A percentile compares a stretch with the other conserved stretches of the same genome.
Evolutionary conservation across 2,113 vertebrate genomes (phyloP).

Genomic region (Ochotona princeps): DNA sequence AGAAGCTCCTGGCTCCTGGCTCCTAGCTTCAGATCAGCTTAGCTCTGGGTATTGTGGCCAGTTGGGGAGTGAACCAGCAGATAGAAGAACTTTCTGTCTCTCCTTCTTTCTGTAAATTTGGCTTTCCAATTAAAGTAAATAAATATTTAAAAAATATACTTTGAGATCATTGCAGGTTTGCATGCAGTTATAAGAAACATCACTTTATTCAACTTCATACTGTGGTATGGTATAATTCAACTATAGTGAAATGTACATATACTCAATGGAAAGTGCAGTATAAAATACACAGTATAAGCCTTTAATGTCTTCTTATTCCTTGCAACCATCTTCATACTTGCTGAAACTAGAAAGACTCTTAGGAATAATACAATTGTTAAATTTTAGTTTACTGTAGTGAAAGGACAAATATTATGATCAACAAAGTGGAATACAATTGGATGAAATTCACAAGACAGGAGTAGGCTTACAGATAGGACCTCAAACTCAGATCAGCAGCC

Average conservation of each 20-base stretch:
- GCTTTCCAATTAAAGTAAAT: too few species aligned
- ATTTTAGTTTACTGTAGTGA: background rate
- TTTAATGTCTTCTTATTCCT: background rate
- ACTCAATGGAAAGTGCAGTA: background rate
- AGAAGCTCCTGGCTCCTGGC: too few species aligned
- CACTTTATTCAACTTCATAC: background rate
- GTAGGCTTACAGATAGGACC: background rate
- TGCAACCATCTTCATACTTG: background rate
- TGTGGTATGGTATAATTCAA: background rate
- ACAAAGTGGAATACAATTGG: background rate
- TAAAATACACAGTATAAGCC: background rate
- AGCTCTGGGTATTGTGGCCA: too few species aligned
- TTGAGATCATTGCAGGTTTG: background rate
- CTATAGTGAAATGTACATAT: background rate
- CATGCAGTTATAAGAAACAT: background rate
- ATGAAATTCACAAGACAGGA: background rate
- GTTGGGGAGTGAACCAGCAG: too few species aligned
- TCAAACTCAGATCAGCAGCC: background rate
- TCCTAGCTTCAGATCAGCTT: too few species aligned
- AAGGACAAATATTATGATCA: background rate
- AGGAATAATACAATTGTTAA: background rate
- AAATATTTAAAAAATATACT: background rate
- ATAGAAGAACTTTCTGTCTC: too few species aligned
- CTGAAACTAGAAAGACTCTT: background rate
- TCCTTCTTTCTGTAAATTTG: too few species aligned